Base-by-base conservation (phyloP, 2,888 invertebrate genomes). In the Agrotis clavis region DNA sequence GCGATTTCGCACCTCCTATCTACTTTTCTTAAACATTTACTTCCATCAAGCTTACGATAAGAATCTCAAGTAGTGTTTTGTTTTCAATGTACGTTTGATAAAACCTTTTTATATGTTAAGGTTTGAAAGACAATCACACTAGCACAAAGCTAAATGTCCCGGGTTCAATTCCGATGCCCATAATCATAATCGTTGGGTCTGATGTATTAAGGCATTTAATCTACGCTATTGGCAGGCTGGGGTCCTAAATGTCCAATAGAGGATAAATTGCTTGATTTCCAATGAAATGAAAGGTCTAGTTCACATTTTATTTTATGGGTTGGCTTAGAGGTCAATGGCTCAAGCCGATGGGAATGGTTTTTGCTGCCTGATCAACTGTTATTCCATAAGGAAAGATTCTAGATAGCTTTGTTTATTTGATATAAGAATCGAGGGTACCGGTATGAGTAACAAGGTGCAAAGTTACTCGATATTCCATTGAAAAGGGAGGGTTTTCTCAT, bases 141-240 rank as follows among this genome's bases (percentile, higher is more conserved):
- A 51, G 73, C 57, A 63, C 25, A 50, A 68, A 83, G 54, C 67
- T 67, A 48, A 79, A 72, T 64, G 69, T 57, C 64, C 18, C 19
- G 18, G 13, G 56, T 25, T 66, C 74, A 74, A 70, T 76, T 71
- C 54, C 54, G n/a, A 76, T 51, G 70, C 21, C 68, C n/a, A 77
- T 81, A 73, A 59, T 76, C 79, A 77, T 84, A 75, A 86, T 68
- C 74, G 73, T 84, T 86, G 57, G 57, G n/a, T 14, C 50, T 70
- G 66, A 84, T 64, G 63, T 86, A 86, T 79, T 72, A 61, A 54
- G 56, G 60, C 69, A 67, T 70, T 83, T 84, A 74, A 84, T 81
- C 68, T 66, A 65, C 59, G 53, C 48, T 47, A 53, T 68, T 59
- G 70, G 47, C 62, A 57, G 35, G 21, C 50, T 53, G 25, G 35